phyloP scores from a whole-genome alignment of 2,797 vertebrate genomes.

The Monodelphis domestica region DNA sequence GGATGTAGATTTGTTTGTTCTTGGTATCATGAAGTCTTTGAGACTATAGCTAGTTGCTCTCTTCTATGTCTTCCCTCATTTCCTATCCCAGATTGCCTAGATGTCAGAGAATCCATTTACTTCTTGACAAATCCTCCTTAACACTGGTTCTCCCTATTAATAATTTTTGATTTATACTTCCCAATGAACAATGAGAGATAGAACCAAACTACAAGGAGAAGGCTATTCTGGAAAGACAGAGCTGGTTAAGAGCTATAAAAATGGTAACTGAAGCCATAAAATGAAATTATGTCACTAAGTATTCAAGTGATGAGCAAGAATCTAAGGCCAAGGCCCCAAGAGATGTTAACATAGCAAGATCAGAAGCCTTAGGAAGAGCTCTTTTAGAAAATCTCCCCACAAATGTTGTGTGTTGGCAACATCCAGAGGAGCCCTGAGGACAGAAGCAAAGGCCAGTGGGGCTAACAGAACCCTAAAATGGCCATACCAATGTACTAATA shows the following conservation, averaged over 20 bases:
- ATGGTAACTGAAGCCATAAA: background rate
- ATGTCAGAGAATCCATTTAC: background rate
- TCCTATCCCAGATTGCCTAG: background rate
- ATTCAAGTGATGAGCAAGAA: background rate
- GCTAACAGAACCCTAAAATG: background rate
- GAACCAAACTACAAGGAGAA: background rate
- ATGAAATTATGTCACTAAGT: background rate
- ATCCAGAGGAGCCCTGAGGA: background rate
- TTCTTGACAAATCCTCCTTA: background rate
- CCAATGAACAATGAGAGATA: background rate
- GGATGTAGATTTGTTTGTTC: background rate
- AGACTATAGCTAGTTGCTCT: background rate
- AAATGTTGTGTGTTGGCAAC: background rate
- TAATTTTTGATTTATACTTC: background rate
- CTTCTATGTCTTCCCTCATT: background rate
- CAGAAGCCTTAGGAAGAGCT: background rate
- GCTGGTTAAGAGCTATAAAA: background rate
- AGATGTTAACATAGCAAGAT: background rate
- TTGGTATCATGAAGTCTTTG: background rate
- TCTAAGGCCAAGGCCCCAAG: background rate
- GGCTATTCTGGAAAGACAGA: background rate
- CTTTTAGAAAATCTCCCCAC: background rate
- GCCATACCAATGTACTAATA: background rate
- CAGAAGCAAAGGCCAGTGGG: background rate
- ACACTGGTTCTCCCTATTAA: background rate